Base-by-base conservation (phyloP, 2,113 vertebrate genomes). In the Psilopogon haemacephalus region DNA sequence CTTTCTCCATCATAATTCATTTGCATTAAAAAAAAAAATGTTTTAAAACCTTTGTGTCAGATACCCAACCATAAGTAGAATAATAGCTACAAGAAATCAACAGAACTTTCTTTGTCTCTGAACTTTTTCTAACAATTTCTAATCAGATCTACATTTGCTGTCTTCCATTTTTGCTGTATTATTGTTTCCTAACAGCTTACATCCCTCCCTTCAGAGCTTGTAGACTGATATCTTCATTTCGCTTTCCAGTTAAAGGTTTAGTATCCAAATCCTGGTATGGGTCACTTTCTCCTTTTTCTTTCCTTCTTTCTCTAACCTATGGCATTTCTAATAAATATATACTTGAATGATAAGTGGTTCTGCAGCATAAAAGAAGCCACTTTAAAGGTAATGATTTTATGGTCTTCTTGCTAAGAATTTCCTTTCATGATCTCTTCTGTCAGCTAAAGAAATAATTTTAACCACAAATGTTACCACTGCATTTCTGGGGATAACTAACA, bases 391-490 rank as follows among this genome's bases (percentile, higher is more conserved):
- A 44, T 70, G 9, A 3, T 90, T 89, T 86, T 82, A 75, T 71
- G 35, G 8, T 15, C 87, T 81, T 77, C 52, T 79, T 69, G 26
- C 55, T 71, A 76, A 86, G 55, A 83, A 82, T 85, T 87, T 84
- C 84, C 32, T 86, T 87, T 85, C 79, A 35, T 72, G 37, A 65
- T 69, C 15, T 71, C 35, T 90, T 78, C 65, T 90, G 58, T 82
- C 81, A 90, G 38, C 74, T 89, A 33, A 93, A 89, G 52, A 93
- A 90, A 68, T 58, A 1, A n/a, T 85, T 90, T 83, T 86, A 89
- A 62, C 46, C 20, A 55, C 69, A 67, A 93, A 70, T 3, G 5
- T 5, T 48, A 40, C 33, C 15, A 70, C 28, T 93, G 72, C 38
- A 95, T 94, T 93, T 94, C 65, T 90, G 23, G 3, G 3, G 55